Percentiles rank a stretch among this genome's conserved stretches.
Evolutionary conservation across 2,113 vertebrate species (phyloP).

Genomic region (Ibidorhyncha struthersii): DNA sequence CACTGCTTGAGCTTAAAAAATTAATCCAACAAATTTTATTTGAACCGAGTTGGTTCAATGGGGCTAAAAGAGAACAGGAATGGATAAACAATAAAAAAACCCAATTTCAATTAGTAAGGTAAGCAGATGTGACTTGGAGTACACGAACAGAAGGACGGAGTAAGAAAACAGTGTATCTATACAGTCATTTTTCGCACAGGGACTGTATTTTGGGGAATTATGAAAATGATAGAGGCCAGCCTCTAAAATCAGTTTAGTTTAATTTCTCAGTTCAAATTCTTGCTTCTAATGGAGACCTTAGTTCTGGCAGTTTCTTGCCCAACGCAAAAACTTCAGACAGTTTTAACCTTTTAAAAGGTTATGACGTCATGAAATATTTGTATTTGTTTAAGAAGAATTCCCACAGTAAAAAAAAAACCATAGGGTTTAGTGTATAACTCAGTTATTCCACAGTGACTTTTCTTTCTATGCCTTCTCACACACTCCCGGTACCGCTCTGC

Average conservation of each 20-base stretch:
- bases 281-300: neutral
- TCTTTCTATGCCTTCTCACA: neutral
- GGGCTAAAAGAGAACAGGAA: neutral
- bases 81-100: neutral
- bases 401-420: neutral
- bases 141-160: neutral
- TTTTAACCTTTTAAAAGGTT: neutral
- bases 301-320: neutral
- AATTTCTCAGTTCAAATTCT: neutral
- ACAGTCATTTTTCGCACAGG: neutral
- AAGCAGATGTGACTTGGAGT: neutral
- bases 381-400: neutral
- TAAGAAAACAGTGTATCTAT: neutral
- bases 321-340: neutral
- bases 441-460: neutral
- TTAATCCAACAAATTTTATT: neutral
- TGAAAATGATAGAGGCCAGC: neutral
- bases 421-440: neutral
- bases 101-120: neutral
- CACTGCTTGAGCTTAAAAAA: neutral
- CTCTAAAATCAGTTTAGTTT: neutral
- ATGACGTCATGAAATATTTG: neutral
- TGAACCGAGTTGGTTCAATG: neutral
- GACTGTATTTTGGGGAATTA: neutral
- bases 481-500: neutral